A percentile compares a stretch with the other conserved stretches of the same genome.
These are phyloP conservation scores for Dicaeum eximium DNA, from an alignment of 2,113 vertebrate species.

Conservation along the genomic window DNA sequence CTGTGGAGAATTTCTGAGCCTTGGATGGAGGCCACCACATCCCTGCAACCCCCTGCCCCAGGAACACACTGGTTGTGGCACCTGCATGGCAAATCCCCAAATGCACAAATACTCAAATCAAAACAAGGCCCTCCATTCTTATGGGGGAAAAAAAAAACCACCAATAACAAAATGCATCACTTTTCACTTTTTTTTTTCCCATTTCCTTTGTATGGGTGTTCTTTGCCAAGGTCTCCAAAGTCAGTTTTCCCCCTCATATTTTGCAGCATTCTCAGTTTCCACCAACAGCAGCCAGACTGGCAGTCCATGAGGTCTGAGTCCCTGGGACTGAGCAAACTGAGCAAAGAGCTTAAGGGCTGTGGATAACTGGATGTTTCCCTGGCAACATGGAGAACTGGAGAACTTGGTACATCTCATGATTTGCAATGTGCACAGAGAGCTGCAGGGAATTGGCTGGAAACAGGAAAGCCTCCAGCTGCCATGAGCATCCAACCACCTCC, in stretches of 20 bases:
- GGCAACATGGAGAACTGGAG: conserved; percentile 41
- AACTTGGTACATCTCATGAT: conserved; percentile 21
- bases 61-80: not conserved
- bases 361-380: conserved; percentile 34
- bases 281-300: not conserved
- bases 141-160: not conserved
- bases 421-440: not conserved
- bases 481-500: not conserved
- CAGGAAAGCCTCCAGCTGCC: not conserved
- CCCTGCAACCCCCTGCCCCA: not conserved
- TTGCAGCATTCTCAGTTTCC: not conserved
- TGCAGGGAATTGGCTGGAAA: not conserved
- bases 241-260: not conserved
- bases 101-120: not conserved
- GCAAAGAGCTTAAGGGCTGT: conserved; percentile 3
- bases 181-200: not conserved
- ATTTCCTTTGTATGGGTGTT: not conserved
- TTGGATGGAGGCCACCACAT: fast-evolving
- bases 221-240: not conserved
- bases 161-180: not conserved
- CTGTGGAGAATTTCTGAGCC: not conserved
- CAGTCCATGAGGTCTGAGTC: not conserved
- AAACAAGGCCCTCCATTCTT: not conserved
- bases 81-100: not conserved
- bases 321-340: not conserved